Percentiles rank a stretch among this genome's conserved stretches.
Conservation (phyloP, 2,113 vertebrate genomes). For the Cinclus mexicanus region DNA sequence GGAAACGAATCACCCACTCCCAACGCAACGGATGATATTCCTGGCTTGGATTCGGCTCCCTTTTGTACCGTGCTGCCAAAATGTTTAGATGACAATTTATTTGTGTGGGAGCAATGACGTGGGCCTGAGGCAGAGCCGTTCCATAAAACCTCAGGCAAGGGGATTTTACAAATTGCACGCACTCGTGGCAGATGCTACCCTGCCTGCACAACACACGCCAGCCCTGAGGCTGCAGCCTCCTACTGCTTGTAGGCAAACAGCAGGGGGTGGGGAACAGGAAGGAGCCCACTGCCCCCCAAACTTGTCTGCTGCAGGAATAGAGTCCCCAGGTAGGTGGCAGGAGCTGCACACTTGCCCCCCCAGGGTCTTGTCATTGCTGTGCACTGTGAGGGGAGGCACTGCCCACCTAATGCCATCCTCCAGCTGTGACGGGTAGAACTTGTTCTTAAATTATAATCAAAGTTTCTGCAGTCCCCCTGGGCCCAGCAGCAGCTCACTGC, state of each 20-base stretch:
- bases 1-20: not conserved
- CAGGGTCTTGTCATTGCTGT: not conserved
- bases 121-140: not conserved
- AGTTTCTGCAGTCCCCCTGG: not conserved
- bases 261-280: not conserved
- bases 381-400: not conserved
- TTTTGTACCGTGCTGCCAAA: not conserved
- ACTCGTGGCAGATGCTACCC: not conserved
- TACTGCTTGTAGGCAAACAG: not conserved
- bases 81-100: constrained; percentile 45
- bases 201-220: not conserved
- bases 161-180: not conserved
- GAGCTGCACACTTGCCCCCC: accelerated
- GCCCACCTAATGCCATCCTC: not conserved
- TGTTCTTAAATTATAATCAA: not conserved
- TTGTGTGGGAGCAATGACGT: constrained; percentile 42
- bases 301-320: not conserved
- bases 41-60: not conserved
- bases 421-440: not conserved
- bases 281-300: not conserved
- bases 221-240: not conserved
- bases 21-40: constrained; percentile 29
- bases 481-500: not conserved
- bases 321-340: not conserved
- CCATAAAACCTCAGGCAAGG: not conserved